Conservation (phyloP, 2,797 vertebrate genomes). For the Danio jaintianensis region DNA sequence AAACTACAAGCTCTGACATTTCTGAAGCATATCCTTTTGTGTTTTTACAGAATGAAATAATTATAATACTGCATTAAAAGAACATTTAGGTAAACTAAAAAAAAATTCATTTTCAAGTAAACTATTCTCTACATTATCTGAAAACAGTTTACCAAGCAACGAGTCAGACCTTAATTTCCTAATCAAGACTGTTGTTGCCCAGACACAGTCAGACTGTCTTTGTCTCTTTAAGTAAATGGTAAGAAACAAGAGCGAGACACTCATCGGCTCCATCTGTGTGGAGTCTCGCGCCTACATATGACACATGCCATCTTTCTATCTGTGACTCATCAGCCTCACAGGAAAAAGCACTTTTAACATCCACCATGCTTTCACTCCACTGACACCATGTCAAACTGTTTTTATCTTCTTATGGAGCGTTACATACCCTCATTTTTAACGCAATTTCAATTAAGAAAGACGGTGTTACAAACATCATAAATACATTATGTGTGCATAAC, state of each 20-base stretch:
- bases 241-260: conserved; percentile 49
- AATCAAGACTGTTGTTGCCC: conserved; percentile 13
- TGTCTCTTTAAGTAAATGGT: conserved; percentile 55
- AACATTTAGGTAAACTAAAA: neutral
- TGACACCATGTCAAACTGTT: neutral
- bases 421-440: neutral
- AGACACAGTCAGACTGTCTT: conserved; percentile 33
- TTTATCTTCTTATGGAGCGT: neutral
- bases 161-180: neutral
- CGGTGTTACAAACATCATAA: neutral
- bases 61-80: neutral
- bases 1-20: neutral
- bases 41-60: neutral
- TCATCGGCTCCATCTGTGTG: conserved; percentile 62
- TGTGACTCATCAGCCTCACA: conserved; percentile 55
- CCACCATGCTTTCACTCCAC: conserved; percentile 40
- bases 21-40: conserved; percentile 1
- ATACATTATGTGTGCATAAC: neutral
- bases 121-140: neutral
- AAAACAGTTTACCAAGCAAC: neutral
- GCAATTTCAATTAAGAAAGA: neutral
- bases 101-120: neutral
- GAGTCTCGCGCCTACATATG: conserved; percentile 58
- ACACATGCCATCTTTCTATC: conserved; percentile 54
- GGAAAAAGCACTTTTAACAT: conserved; percentile 56